phyloP scores from a whole-genome alignment of 2,797 vertebrate genomes.

The Cyclura pinguis region DNA sequence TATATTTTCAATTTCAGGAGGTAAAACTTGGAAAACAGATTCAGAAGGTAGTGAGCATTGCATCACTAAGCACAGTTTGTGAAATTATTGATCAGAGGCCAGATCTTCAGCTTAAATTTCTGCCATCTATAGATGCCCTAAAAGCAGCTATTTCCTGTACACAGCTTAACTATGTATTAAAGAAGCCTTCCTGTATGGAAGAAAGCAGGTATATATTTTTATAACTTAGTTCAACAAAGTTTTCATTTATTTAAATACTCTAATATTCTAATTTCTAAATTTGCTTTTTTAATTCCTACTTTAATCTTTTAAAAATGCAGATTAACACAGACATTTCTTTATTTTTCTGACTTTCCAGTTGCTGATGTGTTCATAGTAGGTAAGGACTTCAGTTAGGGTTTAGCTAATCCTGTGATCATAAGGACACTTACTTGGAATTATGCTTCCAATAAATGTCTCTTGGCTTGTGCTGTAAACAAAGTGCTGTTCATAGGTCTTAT shows the following conservation, averaged over 20 bases:
- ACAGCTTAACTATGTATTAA: slow-evolving; percentile 81
- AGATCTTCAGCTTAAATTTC: slow-evolving; percentile 68
- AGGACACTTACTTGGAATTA: background rate
- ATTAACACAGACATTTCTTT: background rate
- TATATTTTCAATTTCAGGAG: slow-evolving; percentile 77
- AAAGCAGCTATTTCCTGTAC: slow-evolving; percentile 79
- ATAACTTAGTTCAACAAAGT: slow-evolving; percentile 4
- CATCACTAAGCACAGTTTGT: slow-evolving; percentile 85
- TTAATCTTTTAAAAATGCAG: slow-evolving; percentile 25
- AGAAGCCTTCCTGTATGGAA: slow-evolving; percentile 81
- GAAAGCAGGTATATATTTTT: slow-evolving; percentile 70
- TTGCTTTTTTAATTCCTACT: background rate
- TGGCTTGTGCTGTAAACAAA: background rate
- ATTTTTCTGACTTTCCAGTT: background rate
- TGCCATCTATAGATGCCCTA: slow-evolving; percentile 75
- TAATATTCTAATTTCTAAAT: background rate
- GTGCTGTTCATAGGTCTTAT: background rate
- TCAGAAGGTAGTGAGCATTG: slow-evolving; percentile 83
- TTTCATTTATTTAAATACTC: slow-evolving; percentile 5
- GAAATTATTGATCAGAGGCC: slow-evolving; percentile 71
- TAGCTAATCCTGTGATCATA: slow-evolving; percentile 1
- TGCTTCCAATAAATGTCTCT: slow-evolving; percentile 1
- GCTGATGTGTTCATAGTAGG: background rate
- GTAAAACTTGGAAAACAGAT: slow-evolving; percentile 84
- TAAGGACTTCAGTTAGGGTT: slow-evolving; percentile 23